Evolutionary conservation across 2,113 vertebrate genomes (phyloP), one percentile per base, ranked within the genome.

Genomic region (Canis aureus): DNA sequence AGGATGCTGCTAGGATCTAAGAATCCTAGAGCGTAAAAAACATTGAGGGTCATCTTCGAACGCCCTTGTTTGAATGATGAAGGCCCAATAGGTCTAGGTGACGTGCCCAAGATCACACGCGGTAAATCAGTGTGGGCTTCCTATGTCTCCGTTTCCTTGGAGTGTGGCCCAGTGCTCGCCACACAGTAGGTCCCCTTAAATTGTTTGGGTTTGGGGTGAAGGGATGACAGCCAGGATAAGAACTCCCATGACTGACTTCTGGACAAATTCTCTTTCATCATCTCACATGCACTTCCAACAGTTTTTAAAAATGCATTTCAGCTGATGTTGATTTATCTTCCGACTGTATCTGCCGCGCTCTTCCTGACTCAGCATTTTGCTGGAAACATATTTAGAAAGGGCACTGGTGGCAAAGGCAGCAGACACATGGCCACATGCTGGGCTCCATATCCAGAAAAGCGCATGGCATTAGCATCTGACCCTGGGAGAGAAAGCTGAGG

Each of bases 341-440:
- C 4, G 69, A 88, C 98, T 93, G 66, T 0, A 0, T 71, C 11
- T 93, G 69, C 92, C 76, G 82, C 55, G 62, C 78, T 82, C 96
- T 97, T 97, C 55, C 91, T 92, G 79, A 80, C 81, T 97, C 97
- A 87, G 95, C 97, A 51, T 90, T 97, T 86, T 89, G 92, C 55
- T 17, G 20, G 81, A 35, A 17, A 0, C 67, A 15, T 53, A 64
- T 89, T 97, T 94, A 95, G 88, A 97, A 93, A 85, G 60, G 29
- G 27, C 8, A 0, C 76, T 96, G 87, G 73, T 95, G 93, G 94
- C 92, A 93, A 67, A 95, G 80, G 81, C 66, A 55, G 74, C 83
- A 80, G 69, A 97, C 95, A 97, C 81, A 82, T 96, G 95, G 84
- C 92, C 89, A 53, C 92, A 96, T 94, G 80, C 94, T 97, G 95